Conservation (phyloP, 2,113 vertebrate genomes). For the Genyomyrus donnyi region DNA sequence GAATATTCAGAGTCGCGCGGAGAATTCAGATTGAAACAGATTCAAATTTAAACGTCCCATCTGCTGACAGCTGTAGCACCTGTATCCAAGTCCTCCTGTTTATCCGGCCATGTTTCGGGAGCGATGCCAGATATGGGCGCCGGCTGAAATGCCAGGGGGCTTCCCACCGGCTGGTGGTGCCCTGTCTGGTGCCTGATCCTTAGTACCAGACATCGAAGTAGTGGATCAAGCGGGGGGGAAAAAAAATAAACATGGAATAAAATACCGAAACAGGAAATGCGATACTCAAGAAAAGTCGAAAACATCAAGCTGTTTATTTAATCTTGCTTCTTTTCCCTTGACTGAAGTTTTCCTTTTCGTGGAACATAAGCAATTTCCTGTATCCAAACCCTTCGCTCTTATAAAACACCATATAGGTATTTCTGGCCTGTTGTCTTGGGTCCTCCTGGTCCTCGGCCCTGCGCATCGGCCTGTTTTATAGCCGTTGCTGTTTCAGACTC, state of each 20-base stretch:
- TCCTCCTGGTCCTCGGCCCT: neutral
- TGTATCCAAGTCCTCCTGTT: neutral
- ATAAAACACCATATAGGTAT: neutral
- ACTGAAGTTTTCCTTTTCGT: neutral
- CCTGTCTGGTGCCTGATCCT: neutral
- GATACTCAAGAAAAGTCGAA: neutral
- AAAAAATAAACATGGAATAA: neutral
- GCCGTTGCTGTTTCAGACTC: neutral
- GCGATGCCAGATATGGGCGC: neutral
- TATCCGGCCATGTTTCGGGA: neutral
- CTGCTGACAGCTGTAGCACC: neutral
- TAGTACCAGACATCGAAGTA: neutral
- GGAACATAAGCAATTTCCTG: neutral
- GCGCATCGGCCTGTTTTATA: neutral
- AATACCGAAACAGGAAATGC: neutral
- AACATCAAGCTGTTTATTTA: neutral
- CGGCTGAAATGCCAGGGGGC: neutral
- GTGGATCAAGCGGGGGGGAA: neutral
- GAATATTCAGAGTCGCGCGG: neutral
- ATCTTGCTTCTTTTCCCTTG: neutral
- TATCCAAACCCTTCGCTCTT: neutral
- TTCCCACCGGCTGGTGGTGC: neutral
- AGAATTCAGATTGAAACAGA: neutral
- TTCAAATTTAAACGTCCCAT: neutral
- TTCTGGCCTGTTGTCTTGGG: neutral